Conservation (phyloP, 2,113 vertebrate species). For the Heterotilapia buettikoferi region DNA sequence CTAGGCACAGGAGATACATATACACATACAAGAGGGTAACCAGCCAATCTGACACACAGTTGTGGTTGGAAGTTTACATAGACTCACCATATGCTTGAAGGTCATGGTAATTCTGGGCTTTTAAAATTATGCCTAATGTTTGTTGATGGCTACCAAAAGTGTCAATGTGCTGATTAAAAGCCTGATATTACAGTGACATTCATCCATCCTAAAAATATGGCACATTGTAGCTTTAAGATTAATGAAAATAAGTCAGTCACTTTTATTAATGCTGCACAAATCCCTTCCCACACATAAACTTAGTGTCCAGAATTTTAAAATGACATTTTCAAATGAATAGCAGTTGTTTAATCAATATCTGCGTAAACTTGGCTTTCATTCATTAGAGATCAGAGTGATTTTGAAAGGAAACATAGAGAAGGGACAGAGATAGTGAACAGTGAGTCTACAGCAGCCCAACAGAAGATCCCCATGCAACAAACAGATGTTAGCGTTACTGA, state of each 20-base stretch:
- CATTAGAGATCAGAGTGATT: background rate
- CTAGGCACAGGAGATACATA: fast-evolving
- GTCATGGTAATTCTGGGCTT: background rate
- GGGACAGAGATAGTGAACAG: background rate
- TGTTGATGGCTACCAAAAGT: background rate
- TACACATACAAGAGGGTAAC: background rate
- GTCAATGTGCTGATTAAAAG: background rate
- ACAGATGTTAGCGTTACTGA: background rate
- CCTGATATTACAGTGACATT: background rate
- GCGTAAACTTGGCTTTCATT: background rate
- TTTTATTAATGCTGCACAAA: background rate
- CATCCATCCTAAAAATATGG: background rate
- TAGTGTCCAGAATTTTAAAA: background rate
- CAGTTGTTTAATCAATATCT: background rate
- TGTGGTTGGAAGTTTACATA: background rate
- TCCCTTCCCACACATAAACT: background rate
- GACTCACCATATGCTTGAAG: background rate
- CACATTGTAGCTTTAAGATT: background rate
- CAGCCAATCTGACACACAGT: background rate
- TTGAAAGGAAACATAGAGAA: background rate
- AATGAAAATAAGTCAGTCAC: background rate
- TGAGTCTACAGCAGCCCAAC: background rate
- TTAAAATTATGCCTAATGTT: background rate
- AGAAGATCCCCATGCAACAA: background rate
- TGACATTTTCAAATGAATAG: background rate